Base-by-base conservation (phyloP, 2,888 invertebrate species). In the Chaitophorus viminalis region DNA sequence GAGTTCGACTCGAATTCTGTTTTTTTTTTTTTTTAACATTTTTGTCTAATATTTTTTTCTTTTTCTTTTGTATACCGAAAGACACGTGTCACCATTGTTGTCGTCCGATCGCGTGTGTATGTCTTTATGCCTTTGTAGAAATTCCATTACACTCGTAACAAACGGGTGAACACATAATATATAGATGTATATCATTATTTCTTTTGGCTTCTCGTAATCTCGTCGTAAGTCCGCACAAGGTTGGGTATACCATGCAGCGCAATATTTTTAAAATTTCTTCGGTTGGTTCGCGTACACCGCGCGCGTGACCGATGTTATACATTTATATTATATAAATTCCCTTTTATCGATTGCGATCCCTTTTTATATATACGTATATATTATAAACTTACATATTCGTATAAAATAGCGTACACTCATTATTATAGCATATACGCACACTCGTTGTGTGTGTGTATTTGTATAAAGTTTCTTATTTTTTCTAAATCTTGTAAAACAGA, bases 1-100 rank as follows among this genome's bases (percentile, higher is more conserved):
- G 65, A n/a, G 65, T 39, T 79, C 31, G 81, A 81, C 39, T 68
- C 39, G 70, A 70, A 29, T 76, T 84, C 65, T 52, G 11, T 74
- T 82, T 65, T 31, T 65, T 14, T n/a, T 39, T n/a, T n/a, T 25
- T 76, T 46, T 76, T 21, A 3, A n/a, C 46, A 14, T 76, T 76
- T 46, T 36, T 60, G 11, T 46, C 46, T 46, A 1, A 11, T 46
- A 11, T 39, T n/a, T 39, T 9, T 25, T 52, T 76, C 25, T 46
- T 74, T 39, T 75, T 74, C 17, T 14, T 52, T 83, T 29, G 29
- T 36, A 36, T 83, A 31, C 54, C 74, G 33, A 83, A 54, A 74
- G 54, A 83, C 36, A 83, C 82, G 72, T 82, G 52, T 82, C 31
- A 14, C 14, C 46, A 14, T n/a, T 46, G 21, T 25, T 36, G 29